These are phyloP conservation scores for Tapera naevia DNA, from an alignment of 2,797 vertebrate species.

Conservation along the genomic window DNA sequence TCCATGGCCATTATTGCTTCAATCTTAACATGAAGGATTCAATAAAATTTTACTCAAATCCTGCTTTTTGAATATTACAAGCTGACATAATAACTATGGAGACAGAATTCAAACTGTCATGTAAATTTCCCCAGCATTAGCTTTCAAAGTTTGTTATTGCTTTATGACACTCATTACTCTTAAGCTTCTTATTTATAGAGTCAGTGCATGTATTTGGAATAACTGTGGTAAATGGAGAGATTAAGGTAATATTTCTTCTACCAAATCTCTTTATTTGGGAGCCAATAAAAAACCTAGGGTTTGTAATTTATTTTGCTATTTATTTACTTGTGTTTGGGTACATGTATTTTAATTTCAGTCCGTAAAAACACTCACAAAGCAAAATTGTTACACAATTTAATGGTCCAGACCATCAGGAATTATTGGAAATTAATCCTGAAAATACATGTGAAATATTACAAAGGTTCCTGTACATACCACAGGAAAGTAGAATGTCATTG, in stretches of 20 bases:
- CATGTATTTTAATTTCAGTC: neutral
- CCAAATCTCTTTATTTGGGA: conserved; percentile 5
- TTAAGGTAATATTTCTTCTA: conserved; percentile 23
- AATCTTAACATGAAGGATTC: neutral
- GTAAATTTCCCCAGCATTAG: conserved; percentile 29
- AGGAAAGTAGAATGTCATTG: neutral
- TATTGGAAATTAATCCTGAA: neutral
- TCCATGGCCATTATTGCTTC: neutral
- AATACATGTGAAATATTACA: neutral
- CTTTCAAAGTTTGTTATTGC: conserved; percentile 39
- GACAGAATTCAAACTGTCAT: conserved; percentile 38
- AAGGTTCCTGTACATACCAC: neutral
- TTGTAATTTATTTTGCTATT: neutral
- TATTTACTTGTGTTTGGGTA: neutral
- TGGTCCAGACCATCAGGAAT: neutral
- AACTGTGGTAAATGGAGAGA: conserved; percentile 9
- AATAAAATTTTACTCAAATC: conserved; percentile 9
- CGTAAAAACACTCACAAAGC: neutral
- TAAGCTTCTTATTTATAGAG: conserved; percentile 52
- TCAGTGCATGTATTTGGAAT: neutral
- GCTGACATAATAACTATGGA: neutral
- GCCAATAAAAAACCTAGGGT: neutral
- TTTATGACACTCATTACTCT: conserved; percentile 35
- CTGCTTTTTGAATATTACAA: neutral
- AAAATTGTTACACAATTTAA: neutral